These are phyloP conservation scores for Parazoanthus darwini DNA, from an alignment of 92 coral and sea anemone species.

Conservation along the genomic window DNA sequence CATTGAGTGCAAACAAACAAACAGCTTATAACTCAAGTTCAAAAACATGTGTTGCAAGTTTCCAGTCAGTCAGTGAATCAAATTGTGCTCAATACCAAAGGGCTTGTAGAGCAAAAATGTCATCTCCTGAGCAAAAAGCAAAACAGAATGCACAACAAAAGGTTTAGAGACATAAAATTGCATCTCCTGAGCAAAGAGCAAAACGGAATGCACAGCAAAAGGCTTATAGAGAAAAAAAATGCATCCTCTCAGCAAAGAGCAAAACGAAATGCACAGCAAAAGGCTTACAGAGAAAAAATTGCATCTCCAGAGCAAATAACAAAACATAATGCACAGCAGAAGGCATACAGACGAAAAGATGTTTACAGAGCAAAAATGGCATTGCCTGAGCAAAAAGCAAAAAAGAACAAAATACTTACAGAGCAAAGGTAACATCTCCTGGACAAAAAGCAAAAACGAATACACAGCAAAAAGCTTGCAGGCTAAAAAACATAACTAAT, in stretches of 20 bases:
- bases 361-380: too few relatives aligned
- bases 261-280: constrained; percentile 21
- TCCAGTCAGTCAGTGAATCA: too few relatives aligned
- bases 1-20: not conserved
- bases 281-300: constrained; percentile 20
- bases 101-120: not conserved
- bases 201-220: not conserved
- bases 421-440: constrained; percentile 28
- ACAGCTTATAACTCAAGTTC: constrained; percentile 11
- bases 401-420: constrained; percentile 35
- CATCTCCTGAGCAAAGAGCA: constrained; percentile 4
- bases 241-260: constrained; percentile 29
- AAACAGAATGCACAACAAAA: not conserved
- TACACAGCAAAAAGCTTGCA: constrained; percentile 10
- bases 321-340: constrained; percentile 38
- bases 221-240: constrained; percentile 40
- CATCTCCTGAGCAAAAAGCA: not conserved
- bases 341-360: not conserved
- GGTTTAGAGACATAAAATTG: constrained; percentile 33
- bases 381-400: not conserved
- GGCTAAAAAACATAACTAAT: not conserved
- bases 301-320: constrained; percentile 30
- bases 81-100: constrained; percentile 11
- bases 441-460: constrained; percentile 39
- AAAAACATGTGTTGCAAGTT: not conserved